Base-by-base conservation (phyloP, 2,888 invertebrate species). In the Leucania comma region DNA sequence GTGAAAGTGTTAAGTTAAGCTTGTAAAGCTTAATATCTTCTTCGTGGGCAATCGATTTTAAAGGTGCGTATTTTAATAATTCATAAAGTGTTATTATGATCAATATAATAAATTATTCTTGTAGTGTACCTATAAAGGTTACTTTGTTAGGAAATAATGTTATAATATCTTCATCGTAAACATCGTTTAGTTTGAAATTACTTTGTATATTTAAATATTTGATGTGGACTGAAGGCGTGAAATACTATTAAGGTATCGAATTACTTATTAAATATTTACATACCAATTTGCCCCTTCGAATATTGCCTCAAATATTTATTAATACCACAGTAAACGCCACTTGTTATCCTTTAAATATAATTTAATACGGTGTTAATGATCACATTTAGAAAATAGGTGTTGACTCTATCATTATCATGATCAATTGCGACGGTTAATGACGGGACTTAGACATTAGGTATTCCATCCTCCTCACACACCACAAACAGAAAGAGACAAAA, bases 21-120 rank as follows among this genome's bases (percentile, higher is more conserved):
- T 86, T 85, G 62, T 76, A 70, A 77, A 79, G 84, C 86, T 86
- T 84, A 77, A 80, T 84, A 81, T 73, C 77, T 72, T 85, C 82
- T 85, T 86, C 86, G 80, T 86, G 83, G 78, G 78, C 85, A 77
- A 81, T 85, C 75, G 77, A 77, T 81, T 85, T 72, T 69, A 84
- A 90, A 90, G 90, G 90, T 90, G 86, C 87, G 90, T 90, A 87
- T 85, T 84, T 85, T 75, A 78, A 80, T 85, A 72, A 80, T 82
- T 76, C 76, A 78, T 82, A 76, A 68, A 81, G 71, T 78, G 78
- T 73, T 78, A 81, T 81, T 73, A 76, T 74, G 65, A 70, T 20
- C 68, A 81, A 80, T 77, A 75, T 72, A 72, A 75, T 83, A 78
- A 83, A 75, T 78, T 84, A 77, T 81, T 72, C 72, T 69, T 69